Evolutionary conservation across 1,140 invertebrate genomes (phyloP).

Genomic region (Rhynchophorus ferrugineus): DNA sequence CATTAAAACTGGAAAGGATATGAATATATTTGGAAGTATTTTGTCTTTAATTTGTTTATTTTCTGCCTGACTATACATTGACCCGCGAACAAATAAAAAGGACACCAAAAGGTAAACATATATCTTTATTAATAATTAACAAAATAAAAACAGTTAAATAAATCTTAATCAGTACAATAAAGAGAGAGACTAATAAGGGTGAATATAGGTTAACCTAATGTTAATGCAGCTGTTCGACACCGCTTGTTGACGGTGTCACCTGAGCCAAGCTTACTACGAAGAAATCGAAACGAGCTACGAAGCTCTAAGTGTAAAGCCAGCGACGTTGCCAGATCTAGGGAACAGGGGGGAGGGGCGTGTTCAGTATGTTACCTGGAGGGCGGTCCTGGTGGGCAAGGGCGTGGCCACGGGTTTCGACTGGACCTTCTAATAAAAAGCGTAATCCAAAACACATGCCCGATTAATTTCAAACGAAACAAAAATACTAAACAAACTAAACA

Average conservation of each 20-base stretch:
- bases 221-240: too few species aligned
- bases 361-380: slow-evolving; percentile 39
- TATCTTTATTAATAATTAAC: slow-evolving; percentile 4
- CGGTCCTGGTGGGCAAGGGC: slow-evolving; percentile 33
- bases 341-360: slow-evolving; percentile 6
- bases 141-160: not conserved
- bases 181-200: too few species aligned
- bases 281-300: too few species aligned
- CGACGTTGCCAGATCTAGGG: slow-evolving; percentile 13
- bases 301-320: slow-evolving; percentile 16
- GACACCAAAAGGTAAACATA: not conserved
- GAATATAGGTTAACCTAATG: too few species aligned
- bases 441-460: slow-evolving; percentile 10
- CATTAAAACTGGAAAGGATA: too few species aligned
- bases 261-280: not conserved
- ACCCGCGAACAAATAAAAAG: too few species aligned
- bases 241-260: too few species aligned
- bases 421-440: slow-evolving; percentile 32
- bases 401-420: slow-evolving; percentile 29
- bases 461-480: slow-evolving; percentile 11
- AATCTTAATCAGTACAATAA: not conserved
- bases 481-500: too few species aligned
- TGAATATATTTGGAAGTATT: too few species aligned
- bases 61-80: too few species aligned
- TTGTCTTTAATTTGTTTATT: too few species aligned